phyloP scores from a whole-genome alignment of 2,797 vertebrate genomes.

The Coluber constrictor region DNA sequence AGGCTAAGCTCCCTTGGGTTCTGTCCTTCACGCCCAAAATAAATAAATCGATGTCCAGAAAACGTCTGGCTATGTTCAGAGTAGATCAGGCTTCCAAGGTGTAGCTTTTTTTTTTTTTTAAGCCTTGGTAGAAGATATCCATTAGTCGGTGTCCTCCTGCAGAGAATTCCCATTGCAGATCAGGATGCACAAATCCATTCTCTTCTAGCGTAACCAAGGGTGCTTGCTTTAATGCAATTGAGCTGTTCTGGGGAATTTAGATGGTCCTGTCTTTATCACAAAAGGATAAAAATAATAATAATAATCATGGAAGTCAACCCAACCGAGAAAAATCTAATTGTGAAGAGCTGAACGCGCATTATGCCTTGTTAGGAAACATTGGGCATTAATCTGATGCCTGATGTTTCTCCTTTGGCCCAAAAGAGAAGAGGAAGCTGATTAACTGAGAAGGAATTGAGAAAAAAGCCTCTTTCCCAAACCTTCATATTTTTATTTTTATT shows the following conservation, averaged over 20 bases:
- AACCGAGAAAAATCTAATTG: constrained; percentile 43
- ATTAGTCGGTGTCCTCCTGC: neutral
- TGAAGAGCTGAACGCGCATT: constrained; percentile 39
- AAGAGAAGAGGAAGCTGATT: neutral
- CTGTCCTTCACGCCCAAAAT: neutral
- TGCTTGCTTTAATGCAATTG: constrained; percentile 40
- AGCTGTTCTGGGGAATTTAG: constrained; percentile 51
- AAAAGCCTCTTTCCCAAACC: neutral
- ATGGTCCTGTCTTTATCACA: constrained; percentile 40
- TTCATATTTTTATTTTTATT: neutral
- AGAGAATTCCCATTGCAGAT: constrained; percentile 42
- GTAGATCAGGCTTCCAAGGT: constrained; percentile 3
- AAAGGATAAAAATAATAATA: constrained; percentile 21
- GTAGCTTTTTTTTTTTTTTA: neutral
- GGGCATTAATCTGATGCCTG: neutral
- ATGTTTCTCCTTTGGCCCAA: neutral
- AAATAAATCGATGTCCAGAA: neutral
- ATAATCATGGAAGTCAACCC: constrained; percentile 55
- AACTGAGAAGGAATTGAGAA: neutral
- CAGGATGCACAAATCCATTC: constrained; percentile 51
- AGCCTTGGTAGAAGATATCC: neutral
- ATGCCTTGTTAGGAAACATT: constrained; percentile 25
- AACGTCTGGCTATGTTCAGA: neutral
- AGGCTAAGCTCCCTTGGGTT: neutral
- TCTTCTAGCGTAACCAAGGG: constrained; percentile 40